Evolutionary conservation across 2,113 vertebrate species (phyloP).

Genomic region (Delphinus delphis): DNA sequence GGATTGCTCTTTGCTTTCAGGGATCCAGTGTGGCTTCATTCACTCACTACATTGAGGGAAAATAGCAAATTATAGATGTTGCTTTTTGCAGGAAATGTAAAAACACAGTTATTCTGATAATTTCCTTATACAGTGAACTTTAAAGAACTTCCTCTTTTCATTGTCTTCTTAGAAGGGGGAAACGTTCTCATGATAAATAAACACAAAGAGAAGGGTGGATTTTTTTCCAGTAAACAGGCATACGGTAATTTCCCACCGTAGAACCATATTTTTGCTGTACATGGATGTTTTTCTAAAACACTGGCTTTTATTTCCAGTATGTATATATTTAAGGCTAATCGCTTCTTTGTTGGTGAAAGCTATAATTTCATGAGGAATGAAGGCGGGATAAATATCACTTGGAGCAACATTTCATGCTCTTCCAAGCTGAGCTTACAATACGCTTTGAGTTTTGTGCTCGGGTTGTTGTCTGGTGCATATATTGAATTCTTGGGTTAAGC

Average conservation of each 20-base stretch:
- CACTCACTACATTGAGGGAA: not conserved
- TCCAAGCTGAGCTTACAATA: slow-evolving; percentile 28
- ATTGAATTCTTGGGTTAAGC: slow-evolving; percentile 17
- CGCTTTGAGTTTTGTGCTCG: slow-evolving; percentile 35
- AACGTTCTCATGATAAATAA: slow-evolving; percentile 34
- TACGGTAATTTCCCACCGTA: not conserved
- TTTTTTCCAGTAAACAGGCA: not conserved
- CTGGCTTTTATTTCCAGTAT: slow-evolving; percentile 40
- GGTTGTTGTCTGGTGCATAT: not conserved
- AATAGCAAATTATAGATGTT: slow-evolving; percentile 8
- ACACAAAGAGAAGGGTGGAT: not conserved
- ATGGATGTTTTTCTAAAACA: slow-evolving; percentile 43
- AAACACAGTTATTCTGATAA: slow-evolving; percentile 46
- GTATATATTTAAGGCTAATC: slow-evolving; percentile 53
- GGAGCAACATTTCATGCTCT: not conserved
- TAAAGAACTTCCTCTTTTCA: slow-evolving; percentile 62
- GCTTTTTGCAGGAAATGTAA: slow-evolving; percentile 58
- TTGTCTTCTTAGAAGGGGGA: slow-evolving; percentile 49
- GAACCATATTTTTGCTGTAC: not conserved
- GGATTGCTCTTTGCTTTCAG: slow-evolving; percentile 23
- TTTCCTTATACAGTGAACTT: slow-evolving; percentile 38
- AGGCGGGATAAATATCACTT: slow-evolving; percentile 33
- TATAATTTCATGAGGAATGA: slow-evolving; percentile 47
- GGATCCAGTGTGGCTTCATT: not conserved
- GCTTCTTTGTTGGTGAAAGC: slow-evolving; percentile 57